Percentiles rank a stretch among this genome's conserved stretches.
Evolutionary conservation across 1,140 invertebrate species (phyloP).

Genomic region (Drosophila nasuta): DNA sequence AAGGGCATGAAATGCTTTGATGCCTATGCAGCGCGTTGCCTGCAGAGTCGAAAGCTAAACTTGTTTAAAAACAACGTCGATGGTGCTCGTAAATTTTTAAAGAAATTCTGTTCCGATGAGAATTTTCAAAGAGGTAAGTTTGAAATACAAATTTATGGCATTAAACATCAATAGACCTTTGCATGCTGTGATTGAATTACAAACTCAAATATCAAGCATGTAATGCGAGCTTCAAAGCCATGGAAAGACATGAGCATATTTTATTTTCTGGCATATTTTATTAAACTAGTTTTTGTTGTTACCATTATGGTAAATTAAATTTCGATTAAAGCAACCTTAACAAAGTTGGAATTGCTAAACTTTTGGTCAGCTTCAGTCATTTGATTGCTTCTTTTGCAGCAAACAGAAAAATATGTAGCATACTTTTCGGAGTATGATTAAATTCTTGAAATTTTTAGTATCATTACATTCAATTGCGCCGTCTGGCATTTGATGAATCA

Average conservation of each 20-base stretch:
- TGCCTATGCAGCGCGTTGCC: constrained; percentile 70
- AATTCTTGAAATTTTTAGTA: background rate
- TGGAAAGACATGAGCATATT: no score
- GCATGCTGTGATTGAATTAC: no score
- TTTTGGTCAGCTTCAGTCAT: background rate
- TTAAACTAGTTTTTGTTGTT: no score
- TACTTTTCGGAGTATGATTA: constrained; percentile 3
- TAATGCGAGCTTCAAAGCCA: no score
- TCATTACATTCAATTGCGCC: background rate
- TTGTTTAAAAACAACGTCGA: constrained; percentile 77
- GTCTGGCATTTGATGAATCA: background rate
- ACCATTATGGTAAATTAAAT: no score
- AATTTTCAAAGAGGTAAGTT: constrained; percentile 75
- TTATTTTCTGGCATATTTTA: no score
- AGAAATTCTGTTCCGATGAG: constrained; percentile 74
- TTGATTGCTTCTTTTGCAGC: background rate
- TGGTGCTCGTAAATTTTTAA: constrained; percentile 74
- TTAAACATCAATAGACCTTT: no score
- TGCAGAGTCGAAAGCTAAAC: constrained; percentile 64
- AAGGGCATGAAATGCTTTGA: constrained; percentile 82
- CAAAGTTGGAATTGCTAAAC: no score
- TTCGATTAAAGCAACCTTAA: no score
- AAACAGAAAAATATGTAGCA: background rate
- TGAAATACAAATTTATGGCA: background rate
- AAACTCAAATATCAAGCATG: no score